phyloP scores from a whole-genome alignment of 92 coral and sea anemone species.

The Chrysogorgia sp. region DNA sequence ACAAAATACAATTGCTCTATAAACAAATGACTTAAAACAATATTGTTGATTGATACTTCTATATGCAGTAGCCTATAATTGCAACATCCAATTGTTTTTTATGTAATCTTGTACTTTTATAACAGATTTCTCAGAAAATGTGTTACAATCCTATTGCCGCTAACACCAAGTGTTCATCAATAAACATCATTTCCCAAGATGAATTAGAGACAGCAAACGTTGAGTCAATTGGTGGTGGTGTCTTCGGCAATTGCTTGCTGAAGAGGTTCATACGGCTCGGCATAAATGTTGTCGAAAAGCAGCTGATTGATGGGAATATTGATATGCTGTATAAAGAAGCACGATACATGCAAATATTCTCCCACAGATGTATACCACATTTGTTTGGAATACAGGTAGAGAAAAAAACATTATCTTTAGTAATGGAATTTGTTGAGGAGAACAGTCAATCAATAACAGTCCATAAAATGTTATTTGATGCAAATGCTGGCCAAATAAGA shows the following conservation, averaged over 20 bases:
- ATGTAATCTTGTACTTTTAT: too few relatives aligned
- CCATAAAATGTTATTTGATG: conserved; percentile 6
- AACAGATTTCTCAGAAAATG: too few relatives aligned
- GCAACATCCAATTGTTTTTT: too few relatives aligned
- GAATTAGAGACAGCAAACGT: conserved; percentile 19
- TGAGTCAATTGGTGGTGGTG: conserved; percentile 52
- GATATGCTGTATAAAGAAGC: conserved; percentile 47
- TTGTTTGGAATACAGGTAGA: conserved; percentile 48
- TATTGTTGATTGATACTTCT: too few relatives aligned
- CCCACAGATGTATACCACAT: conserved; percentile 47
- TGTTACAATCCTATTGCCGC: neutral
- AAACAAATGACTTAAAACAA: too few relatives aligned
- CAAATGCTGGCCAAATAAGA: neutral
- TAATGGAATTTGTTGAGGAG: conserved; percentile 55
- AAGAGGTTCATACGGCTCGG: conserved; percentile 26
- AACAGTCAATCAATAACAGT: conserved; percentile 3
- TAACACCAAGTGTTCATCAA: neutral
- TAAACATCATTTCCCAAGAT: neutral
- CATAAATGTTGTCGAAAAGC: conserved; percentile 40
- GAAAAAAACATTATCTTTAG: conserved; percentile 17
- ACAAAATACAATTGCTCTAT: too few relatives aligned
- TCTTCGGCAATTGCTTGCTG: conserved; percentile 55
- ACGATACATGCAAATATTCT: conserved; percentile 40
- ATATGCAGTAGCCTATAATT: too few relatives aligned
- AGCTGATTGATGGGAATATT: conserved; percentile 7